phyloP scores from a whole-genome alignment of 2,888 invertebrate species.

The Gisinianus flammeolus region DNA sequence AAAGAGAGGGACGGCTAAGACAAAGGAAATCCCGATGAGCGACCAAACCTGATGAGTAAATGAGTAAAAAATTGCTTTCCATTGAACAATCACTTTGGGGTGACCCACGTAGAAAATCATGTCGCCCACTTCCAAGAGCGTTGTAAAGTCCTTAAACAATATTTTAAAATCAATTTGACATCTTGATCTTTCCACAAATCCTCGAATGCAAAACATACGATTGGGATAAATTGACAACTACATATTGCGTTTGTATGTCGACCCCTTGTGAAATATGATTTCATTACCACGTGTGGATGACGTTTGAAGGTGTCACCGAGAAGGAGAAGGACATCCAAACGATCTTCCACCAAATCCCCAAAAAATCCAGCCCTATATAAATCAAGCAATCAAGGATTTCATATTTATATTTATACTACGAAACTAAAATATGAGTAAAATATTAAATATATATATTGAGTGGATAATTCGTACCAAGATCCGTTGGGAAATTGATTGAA shows the following conservation, averaged over 20 bases:
- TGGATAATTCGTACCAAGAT: too few relatives aligned
- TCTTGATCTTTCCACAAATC: too few relatives aligned
- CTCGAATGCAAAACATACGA: too few relatives aligned
- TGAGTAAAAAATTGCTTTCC: neutral
- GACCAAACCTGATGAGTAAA: neutral
- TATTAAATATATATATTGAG: too few relatives aligned
- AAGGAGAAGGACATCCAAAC: neutral
- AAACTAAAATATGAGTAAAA: too few relatives aligned
- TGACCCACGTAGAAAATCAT: neutral
- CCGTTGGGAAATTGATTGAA: neutral
- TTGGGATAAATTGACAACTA: too few relatives aligned
- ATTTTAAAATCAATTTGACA: too few relatives aligned
- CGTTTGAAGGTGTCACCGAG: neutral
- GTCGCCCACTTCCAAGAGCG: neutral
- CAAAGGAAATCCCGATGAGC: neutral
- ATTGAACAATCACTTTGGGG: neutral
- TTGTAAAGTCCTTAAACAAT: neutral
- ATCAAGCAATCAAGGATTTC: too few relatives aligned
- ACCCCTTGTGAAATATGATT: too few relatives aligned
- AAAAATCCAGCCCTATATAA: neutral
- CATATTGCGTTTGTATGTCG: too few relatives aligned
- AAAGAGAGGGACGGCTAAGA: neutral
- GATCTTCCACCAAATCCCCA: neutral
- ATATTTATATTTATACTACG: too few relatives aligned
- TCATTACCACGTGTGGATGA: too few relatives aligned